Evolutionary conservation across 2,888 invertebrate species (phyloP), one percentile per base, ranked within the genome.

Genomic region (Bimastos eiseni): DNA sequence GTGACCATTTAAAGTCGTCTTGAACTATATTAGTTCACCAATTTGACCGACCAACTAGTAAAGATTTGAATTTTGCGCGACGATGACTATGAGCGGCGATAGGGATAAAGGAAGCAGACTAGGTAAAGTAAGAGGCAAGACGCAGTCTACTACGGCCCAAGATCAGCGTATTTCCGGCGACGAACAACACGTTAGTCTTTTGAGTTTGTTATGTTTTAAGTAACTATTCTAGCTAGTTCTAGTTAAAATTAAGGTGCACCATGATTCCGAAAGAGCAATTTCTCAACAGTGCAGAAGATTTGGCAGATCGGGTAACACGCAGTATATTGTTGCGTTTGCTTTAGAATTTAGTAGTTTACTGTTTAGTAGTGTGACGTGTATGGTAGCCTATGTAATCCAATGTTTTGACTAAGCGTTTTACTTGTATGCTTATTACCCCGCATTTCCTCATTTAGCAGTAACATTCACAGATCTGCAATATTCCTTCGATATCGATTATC

Each of bases 251-350:
- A 70, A 19, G 34, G 17, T 8, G 86, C 19, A 36, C 34, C 41
- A 90, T 34, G 84, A 90, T 90, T 89, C 83, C 90, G 38, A 89
- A 88, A 37, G 91, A 90, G 33, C 37, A 91, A 89, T 86, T 93
- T 33, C 70, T 93, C 37, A 91, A 92, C 92, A 97, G 97, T 94
- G 98, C 97, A 90, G 98, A 98, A 96, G 98, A 98, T 96, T 96
- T 98, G 94, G 98, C 98, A 93, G 98, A 98, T 96, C 98, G 98
- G 97, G 98, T 98, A 36, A 84, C 38, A 34, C 70, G 41, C 44
- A 33, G 44, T 89, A 24, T 44, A 89, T 89, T 89, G 44, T 44
- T 89, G 89, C 89, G 6, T 89, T 70, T 70, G n/a, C 70, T 70
- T 30, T 70, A n/a, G 30, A 70, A n/a, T n/a, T 30, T n/a, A n/a